Conservation (phyloP, 2,797 vertebrate genomes). For the Meda fulgida region DNA sequence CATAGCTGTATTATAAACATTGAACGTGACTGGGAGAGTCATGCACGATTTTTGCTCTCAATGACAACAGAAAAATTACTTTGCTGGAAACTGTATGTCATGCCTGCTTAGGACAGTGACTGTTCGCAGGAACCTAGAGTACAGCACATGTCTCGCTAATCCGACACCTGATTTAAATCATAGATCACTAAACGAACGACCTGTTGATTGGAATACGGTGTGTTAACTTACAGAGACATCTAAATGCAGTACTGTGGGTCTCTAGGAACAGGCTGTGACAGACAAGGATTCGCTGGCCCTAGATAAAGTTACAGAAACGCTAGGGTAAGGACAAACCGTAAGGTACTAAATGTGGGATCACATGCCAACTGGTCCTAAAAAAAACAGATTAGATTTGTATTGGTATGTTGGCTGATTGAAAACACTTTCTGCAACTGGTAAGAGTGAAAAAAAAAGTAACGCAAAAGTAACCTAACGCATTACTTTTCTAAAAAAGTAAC, state of each 20-base stretch:
- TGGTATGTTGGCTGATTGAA: too few relatives aligned
- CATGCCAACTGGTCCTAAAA: neutral
- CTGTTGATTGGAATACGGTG: neutral
- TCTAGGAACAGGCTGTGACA: neutral
- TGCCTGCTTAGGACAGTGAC: neutral
- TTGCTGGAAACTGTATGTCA: neutral
- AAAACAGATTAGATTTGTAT: too few relatives aligned
- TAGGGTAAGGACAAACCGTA: neutral
- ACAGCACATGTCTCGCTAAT: neutral
- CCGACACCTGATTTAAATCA: slow-evolving; percentile 1
- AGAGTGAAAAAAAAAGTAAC: too few relatives aligned
- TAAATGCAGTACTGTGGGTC: neutral
- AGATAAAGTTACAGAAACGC: neutral
- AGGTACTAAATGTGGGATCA: neutral
- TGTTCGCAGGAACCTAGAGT: neutral
- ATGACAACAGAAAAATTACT: neutral
- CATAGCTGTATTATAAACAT: neutral
- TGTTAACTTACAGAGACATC: neutral
- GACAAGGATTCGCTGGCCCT: neutral
- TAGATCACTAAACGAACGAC: neutral
- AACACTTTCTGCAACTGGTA: too few relatives aligned
- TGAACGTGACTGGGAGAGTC: neutral
- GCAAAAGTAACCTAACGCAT: too few relatives aligned
- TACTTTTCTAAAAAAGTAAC: too few relatives aligned
- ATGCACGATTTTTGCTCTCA: neutral